Percentiles rank a stretch among this genome's conserved stretches.
phyloP scores from a whole-genome alignment of 2,113 vertebrate genomes.

The Ophthalmolycus amberensis region DNA sequence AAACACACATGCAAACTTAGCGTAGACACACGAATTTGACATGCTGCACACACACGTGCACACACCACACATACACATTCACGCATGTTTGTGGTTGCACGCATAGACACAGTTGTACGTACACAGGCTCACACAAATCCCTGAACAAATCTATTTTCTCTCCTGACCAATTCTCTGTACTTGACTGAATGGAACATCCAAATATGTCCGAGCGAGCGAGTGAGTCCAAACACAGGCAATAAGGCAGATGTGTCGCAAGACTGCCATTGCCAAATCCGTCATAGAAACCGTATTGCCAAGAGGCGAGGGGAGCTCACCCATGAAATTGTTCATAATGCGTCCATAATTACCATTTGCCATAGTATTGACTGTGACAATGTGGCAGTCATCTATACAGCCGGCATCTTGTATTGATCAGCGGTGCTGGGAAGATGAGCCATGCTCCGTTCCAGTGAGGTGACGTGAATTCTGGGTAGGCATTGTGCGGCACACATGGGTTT shows the following conservation, averaged over 20 bases:
- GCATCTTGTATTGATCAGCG: slow-evolving; percentile 71
- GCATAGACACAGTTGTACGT: background rate
- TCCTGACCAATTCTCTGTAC: slow-evolving; percentile 46
- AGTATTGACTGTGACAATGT: slow-evolving; percentile 77
- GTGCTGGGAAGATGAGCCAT: slow-evolving; percentile 61
- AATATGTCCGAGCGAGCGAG: slow-evolving; percentile 57
- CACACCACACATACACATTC: background rate
- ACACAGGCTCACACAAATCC: slow-evolving; percentile 33
- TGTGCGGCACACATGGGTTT: slow-evolving; percentile 23
- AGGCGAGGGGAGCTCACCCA: slow-evolving; percentile 75
- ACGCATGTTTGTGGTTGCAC: background rate
- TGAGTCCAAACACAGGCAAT: slow-evolving; percentile 63
- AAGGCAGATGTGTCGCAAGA: slow-evolving; percentile 71
- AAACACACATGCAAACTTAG: background rate
- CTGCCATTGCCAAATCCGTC: slow-evolving; percentile 71
- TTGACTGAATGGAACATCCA: slow-evolving; percentile 63
- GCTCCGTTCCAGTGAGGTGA: slow-evolving; percentile 33
- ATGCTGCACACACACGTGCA: background rate
- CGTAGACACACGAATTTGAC: background rate
- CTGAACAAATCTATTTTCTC: slow-evolving; percentile 58
- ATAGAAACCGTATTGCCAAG: slow-evolving; percentile 73
- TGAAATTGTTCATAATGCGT: slow-evolving; percentile 83
- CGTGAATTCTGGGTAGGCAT: slow-evolving; percentile 52
- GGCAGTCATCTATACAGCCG: slow-evolving; percentile 33
- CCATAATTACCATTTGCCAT: slow-evolving; percentile 80